A percentile compares a stretch with the other conserved stretches of the same genome.
These are phyloP conservation scores for Acanthornis magna DNA, from an alignment of 2,797 vertebrate species.

Conservation along the genomic window DNA sequence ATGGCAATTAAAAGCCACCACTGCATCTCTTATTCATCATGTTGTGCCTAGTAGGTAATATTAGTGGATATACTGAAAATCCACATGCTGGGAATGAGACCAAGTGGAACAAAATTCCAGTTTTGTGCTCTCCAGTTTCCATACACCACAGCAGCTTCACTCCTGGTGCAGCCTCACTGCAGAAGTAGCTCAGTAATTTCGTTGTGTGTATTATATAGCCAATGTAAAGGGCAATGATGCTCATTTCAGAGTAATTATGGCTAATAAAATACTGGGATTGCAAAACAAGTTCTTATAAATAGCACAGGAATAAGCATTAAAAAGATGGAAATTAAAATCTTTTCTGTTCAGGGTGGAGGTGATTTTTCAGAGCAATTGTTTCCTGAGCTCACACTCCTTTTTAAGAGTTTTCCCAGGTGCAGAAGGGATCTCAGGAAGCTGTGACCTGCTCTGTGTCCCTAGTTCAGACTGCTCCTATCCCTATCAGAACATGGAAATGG, in stretches of 20 bases:
- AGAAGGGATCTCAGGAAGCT: background rate
- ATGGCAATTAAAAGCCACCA: background rate
- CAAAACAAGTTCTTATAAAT: background rate
- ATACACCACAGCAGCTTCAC: background rate
- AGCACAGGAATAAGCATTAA: background rate
- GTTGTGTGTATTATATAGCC: background rate
- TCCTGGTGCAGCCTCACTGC: background rate
- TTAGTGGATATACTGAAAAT: background rate
- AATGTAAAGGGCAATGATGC: background rate
- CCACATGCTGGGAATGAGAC: background rate
- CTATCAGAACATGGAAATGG: background rate
- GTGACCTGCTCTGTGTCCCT: background rate
- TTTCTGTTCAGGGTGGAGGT: background rate
- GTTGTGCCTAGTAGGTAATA: background rate
- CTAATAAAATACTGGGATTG: background rate
- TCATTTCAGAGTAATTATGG: constrained; percentile 20
- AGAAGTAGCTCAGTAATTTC: background rate
- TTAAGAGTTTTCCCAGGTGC: too few relatives aligned
- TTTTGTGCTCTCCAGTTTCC: background rate
- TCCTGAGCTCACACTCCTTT: background rate
- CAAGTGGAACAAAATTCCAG: background rate
- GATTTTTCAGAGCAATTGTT: background rate
- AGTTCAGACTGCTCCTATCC: background rate
- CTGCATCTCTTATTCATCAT: background rate
- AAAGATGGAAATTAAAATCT: background rate